phyloP scores from a whole-genome alignment of 2,888 invertebrate species.

The Endomychus coccineus region DNA sequence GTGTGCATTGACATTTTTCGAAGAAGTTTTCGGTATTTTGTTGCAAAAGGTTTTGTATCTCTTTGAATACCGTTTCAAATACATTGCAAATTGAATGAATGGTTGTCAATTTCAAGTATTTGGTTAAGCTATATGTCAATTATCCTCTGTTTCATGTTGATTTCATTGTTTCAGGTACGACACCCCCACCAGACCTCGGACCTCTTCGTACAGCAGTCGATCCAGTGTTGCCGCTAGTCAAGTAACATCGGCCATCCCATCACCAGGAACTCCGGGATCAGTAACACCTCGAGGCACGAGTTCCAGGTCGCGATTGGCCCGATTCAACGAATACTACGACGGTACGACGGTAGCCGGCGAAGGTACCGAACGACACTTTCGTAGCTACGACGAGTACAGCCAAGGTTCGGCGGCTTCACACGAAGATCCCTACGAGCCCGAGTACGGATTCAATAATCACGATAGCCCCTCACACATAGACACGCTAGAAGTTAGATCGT shows the following conservation, averaged over 20 bases:
- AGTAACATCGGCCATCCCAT: conserved; percentile 46
- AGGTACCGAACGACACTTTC: conserved; percentile 50
- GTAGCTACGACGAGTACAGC: conserved; percentile 67
- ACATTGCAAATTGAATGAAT: too few species aligned
- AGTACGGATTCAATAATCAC: conserved; percentile 43
- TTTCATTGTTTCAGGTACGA: conserved; percentile 54
- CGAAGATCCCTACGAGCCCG: conserved; percentile 50
- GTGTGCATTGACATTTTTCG: too few species aligned
- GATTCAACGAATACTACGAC: conserved; percentile 38
- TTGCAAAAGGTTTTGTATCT: too few species aligned
- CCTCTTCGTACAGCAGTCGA: conserved; percentile 50
- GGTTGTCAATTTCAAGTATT: too few species aligned
- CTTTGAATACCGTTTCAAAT: too few species aligned
- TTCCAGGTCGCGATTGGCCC: conserved; percentile 43
- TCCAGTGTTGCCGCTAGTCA: conserved; percentile 42
- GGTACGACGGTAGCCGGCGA: conserved; percentile 36
- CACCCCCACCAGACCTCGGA: conserved; percentile 50
- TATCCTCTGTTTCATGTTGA: too few species aligned
- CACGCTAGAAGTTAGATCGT: conserved; percentile 31
- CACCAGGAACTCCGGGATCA: conserved; percentile 47
- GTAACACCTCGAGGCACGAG: conserved; percentile 43
- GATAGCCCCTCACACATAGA: conserved; percentile 45
- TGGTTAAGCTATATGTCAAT: too few species aligned
- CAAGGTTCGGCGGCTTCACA: conserved; percentile 60
- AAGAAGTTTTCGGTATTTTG: too few species aligned